A percentile compares a stretch with the other conserved stretches of the same genome.
Conservation (phyloP, 2,113 vertebrate genomes). For the Caranx melampygus region DNA sequence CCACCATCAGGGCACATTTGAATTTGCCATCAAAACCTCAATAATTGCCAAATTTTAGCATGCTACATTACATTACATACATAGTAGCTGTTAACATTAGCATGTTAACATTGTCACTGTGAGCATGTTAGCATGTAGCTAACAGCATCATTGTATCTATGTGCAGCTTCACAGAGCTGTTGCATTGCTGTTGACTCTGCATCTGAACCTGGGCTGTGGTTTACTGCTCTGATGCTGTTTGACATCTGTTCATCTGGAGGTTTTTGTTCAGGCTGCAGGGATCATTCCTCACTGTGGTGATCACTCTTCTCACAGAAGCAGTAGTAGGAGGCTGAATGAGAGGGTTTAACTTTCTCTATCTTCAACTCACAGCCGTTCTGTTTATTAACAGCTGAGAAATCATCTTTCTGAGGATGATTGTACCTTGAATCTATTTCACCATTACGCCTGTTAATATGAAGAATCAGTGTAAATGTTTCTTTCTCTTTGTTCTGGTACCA, state of each 20-base stretch:
- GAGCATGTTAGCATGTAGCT: no score
- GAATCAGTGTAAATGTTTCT: slow-evolving; percentile 23
- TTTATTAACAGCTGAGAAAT: not conserved
- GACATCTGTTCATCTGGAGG: not conserved
- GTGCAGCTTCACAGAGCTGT: no score
- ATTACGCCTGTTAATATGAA: accelerated
- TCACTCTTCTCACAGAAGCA: not conserved
- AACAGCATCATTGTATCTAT: no score
- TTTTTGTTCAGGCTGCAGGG: slow-evolving; percentile 6
- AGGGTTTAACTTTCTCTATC: no score
- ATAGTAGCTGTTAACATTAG: no score
- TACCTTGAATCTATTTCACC: accelerated
- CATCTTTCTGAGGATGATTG: slow-evolving; percentile 24
- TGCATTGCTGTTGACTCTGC: no score
- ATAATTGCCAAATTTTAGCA: no score
- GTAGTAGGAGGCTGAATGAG: slow-evolving; percentile 30
- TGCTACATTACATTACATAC: no score
- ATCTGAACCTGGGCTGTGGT: slow-evolving; percentile 40
- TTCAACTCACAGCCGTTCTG: no score
- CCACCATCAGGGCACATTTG: no score
- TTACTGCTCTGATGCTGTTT: slow-evolving; percentile 21
- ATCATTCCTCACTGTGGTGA: slow-evolving; percentile 30
- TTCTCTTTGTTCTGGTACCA: slow-evolving; percentile 36
- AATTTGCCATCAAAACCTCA: no score
- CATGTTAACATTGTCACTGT: no score